Evolutionary conservation across 1,140 invertebrate species (phyloP), one percentile per base, ranked within the genome.

Genomic region (Watersipora subatra): DNA sequence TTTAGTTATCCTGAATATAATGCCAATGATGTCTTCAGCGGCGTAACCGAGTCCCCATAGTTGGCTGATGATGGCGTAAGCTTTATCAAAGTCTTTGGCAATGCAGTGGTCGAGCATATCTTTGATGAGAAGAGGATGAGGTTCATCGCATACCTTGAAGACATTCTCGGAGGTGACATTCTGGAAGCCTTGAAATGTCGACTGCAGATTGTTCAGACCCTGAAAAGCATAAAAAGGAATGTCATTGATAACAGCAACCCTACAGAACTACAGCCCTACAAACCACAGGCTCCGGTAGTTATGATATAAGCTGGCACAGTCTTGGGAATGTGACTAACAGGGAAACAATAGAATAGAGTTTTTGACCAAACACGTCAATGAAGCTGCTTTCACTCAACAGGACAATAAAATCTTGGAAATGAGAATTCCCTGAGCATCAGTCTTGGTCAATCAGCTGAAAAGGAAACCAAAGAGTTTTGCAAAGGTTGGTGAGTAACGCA

Each of bases 121-220:
- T 79, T 90, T 89, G 12, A 99, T 87, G 0, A 95, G 76, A 67
- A 96, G 82, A 3, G 97, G 97, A 84, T 99, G 94, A 0, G 97
- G 96, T 78, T 99, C 95, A 82, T 99, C 97, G 78, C 97, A 99
- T 19, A 99, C 85, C 84, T 98, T 99, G 74, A 98, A 99, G n/a
- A 99, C 96, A 86, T 97, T 95, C 73, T 92, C 88, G 67, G 87
- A 87, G 69, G 88, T 94, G 1, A 99, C 87, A 74, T 89, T 86
- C 2, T 87, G 88, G 84, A 97, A 98, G 26, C 95, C 95, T 80
- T 97, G 92, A 57, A 86, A 86, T 0, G 96, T 99, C 1, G 95
- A 95, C 81, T 99, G 97, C 26, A 99, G 79, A 84, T 99, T 99
- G 80, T 99, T 99, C 19, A 99, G 81, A 0, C 90, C 96, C 80